phyloP scores from a whole-genome alignment of 2,113 vertebrate genomes.

The Globicephala melas region DNA sequence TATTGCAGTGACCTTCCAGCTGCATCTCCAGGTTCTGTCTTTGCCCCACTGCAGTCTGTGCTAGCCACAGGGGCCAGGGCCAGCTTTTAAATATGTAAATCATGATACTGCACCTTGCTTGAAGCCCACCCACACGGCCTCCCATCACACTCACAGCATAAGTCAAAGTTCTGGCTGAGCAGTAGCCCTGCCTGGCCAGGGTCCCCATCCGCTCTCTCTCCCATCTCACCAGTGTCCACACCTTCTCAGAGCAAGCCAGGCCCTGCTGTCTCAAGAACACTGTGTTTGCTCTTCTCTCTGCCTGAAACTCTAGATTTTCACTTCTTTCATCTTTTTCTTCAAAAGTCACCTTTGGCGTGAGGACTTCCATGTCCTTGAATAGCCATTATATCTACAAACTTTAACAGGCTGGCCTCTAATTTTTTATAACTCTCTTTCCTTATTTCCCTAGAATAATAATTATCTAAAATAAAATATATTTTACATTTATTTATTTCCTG shows the following conservation, averaged over 20 bases:
- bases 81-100: background rate
- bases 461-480: background rate
- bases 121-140: background rate
- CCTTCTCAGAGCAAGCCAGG: background rate
- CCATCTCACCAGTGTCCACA: too few relatives aligned
- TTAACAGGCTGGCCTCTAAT: background rate
- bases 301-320: background rate
- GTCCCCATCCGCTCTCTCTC: too few relatives aligned
- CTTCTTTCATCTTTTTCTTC: background rate
- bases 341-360: background rate
- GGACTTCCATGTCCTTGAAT: background rate
- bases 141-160: background rate
- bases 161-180: background rate
- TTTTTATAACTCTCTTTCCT: background rate
- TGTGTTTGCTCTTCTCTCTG: background rate
- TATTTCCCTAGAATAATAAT: background rate
- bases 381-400: background rate
- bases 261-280: rapidly evolving
- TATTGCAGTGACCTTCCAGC: background rate
- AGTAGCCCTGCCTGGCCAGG: background rate
- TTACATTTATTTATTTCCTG: background rate
- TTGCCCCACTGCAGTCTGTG: background rate
- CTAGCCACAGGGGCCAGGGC: background rate
- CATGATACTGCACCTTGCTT: background rate
- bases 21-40: background rate